A percentile compares a stretch with the other conserved stretches of the same genome.
These are phyloP conservation scores for Lepus timidus DNA, from an alignment of 2,113 vertebrate species.

Conservation along the genomic window DNA sequence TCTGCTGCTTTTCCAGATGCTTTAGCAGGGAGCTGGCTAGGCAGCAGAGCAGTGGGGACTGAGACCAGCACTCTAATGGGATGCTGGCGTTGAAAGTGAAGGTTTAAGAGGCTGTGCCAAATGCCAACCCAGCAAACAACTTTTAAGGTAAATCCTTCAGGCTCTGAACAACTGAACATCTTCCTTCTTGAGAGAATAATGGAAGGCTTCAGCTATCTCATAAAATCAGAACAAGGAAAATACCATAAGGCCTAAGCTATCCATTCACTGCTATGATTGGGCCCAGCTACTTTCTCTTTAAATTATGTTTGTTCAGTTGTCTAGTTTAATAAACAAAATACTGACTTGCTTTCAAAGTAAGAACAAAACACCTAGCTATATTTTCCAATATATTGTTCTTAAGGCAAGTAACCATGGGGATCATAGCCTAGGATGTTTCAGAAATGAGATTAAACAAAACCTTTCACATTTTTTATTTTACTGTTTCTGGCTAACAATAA, in stretches of 20 bases:
- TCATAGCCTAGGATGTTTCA: neutral
- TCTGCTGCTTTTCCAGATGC: no score
- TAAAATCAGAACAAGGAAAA: slow-evolving; percentile 47
- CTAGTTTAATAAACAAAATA: slow-evolving; percentile 47
- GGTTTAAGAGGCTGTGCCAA: no score
- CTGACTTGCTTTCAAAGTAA: slow-evolving; percentile 31
- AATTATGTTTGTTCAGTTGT: slow-evolving; percentile 46
- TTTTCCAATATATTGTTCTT: slow-evolving; percentile 22
- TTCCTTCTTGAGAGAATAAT: slow-evolving; percentile 44
- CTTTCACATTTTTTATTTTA: neutral
- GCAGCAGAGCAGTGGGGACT: no score
- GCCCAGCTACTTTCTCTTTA: neutral
- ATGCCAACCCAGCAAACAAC: neutral
- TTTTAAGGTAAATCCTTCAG: slow-evolving; percentile 59
- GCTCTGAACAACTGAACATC: neutral
- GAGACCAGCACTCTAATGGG: no score
- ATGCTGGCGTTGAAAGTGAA: no score
- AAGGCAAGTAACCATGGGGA: neutral
- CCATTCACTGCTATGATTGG: neutral
- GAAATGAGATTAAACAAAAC: slow-evolving; percentile 26
- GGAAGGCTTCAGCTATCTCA: slow-evolving; percentile 50
- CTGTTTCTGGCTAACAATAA: slow-evolving; percentile 70
- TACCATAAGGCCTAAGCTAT: neutral
- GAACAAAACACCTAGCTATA: slow-evolving; percentile 11
- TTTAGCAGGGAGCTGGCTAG: no score